Conservation (phyloP, 2,797 vertebrate genomes). For the Tragopan temminckii region DNA sequence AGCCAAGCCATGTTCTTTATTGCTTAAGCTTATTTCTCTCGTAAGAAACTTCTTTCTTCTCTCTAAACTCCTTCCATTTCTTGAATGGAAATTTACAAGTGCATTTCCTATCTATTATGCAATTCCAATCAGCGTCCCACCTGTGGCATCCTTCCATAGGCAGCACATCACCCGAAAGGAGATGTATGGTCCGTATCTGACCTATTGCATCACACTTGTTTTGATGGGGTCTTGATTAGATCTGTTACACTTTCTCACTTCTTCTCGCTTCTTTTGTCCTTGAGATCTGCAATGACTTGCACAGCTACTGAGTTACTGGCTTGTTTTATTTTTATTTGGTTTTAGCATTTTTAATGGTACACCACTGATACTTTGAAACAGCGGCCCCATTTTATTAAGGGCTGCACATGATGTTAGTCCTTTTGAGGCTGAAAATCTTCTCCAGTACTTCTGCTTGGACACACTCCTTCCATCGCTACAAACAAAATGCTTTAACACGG, state of each 20-base stretch:
- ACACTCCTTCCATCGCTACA: background rate
- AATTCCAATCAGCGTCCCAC: background rate
- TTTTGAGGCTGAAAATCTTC: background rate
- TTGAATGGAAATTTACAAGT: constrained; percentile 48
- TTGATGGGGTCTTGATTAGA: background rate
- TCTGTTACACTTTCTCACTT: background rate
- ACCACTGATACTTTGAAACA: background rate
- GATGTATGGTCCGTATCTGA: background rate
- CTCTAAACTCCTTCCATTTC: no score
- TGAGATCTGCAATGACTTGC: background rate
- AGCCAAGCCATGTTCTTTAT: background rate
- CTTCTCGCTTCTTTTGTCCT: background rate
- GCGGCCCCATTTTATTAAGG: background rate
- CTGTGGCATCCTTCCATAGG: background rate
- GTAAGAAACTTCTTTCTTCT: background rate
- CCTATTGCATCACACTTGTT: background rate
- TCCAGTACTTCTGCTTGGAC: background rate
- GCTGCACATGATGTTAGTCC: accelerated
- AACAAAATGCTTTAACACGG: background rate
- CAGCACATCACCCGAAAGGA: background rate
- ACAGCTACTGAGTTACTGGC: background rate
- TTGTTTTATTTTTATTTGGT: constrained; percentile 10
- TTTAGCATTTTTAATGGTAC: background rate
- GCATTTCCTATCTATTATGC: background rate
- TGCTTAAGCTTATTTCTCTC: constrained; percentile 4